phyloP scores from a whole-genome alignment of 2,888 invertebrate genomes.

The Drosophila anomalata region DNA sequence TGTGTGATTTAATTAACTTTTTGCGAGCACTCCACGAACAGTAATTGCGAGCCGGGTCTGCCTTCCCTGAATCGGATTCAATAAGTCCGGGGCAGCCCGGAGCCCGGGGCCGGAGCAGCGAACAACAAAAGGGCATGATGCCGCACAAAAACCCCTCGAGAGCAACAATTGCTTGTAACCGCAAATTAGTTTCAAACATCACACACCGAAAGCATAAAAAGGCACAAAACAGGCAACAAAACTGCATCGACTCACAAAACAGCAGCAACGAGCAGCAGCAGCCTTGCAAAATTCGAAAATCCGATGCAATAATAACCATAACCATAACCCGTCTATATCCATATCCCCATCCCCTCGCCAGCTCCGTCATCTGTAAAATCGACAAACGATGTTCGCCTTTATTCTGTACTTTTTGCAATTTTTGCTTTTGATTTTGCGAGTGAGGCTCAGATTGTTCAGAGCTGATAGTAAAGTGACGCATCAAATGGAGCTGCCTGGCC shows the following conservation, averaged over 20 bases:
- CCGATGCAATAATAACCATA: constrained; percentile 58
- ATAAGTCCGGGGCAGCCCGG: constrained; percentile 51
- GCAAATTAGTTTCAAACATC: constrained; percentile 75
- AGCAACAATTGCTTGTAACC: constrained; percentile 66
- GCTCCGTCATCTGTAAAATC: constrained; percentile 58
- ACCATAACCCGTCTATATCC: constrained; percentile 26
- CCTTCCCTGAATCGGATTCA: constrained; percentile 44
- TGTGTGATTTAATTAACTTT: constrained; percentile 58
- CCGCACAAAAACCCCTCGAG: constrained; percentile 57
- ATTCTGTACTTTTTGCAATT: constrained; percentile 34
- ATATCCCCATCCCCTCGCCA: constrained; percentile 26
- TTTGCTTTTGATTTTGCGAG: constrained; percentile 11
- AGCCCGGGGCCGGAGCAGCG: constrained; percentile 21
- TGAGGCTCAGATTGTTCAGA: constrained; percentile 51
- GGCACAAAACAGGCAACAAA: constrained; percentile 56
- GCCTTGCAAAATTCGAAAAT: constrained; percentile 68
- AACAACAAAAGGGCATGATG: constrained; percentile 79
- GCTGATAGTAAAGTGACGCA: constrained; percentile 75
- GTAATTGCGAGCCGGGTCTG: constrained; percentile 54
- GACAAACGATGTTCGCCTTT: constrained; percentile 50
- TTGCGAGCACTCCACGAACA: constrained; percentile 41
- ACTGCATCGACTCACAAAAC: constrained; percentile 40
- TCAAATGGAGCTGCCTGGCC: constrained; percentile 57
- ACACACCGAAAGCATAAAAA: constrained; percentile 29
- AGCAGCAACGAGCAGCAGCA: constrained; percentile 36